These are phyloP conservation scores for Sepioteuthis lessoniana DNA, from an alignment of 2,888 invertebrate species.

Conservation along the genomic window DNA sequence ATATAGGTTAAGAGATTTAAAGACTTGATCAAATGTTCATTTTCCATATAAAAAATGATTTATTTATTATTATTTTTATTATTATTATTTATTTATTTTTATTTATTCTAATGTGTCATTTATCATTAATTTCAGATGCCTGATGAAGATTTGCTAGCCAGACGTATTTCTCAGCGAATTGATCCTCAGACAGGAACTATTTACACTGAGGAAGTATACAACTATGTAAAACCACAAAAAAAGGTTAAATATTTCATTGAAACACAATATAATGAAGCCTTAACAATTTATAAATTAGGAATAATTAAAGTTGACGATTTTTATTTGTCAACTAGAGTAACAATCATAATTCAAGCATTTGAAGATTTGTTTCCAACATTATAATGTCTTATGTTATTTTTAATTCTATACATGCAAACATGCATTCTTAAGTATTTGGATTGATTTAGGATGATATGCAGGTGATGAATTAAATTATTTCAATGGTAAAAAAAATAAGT, in stretches of 20 bases:
- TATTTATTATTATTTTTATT: too few species aligned
- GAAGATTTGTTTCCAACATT: background rate
- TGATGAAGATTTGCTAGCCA: slow-evolving; percentile 71
- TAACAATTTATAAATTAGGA: background rate
- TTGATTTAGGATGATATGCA: too few species aligned
- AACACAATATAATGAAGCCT: background rate
- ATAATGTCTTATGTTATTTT: too few species aligned
- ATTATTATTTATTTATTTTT: too few species aligned
- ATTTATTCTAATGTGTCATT: background rate
- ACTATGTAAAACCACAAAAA: slow-evolving; percentile 69
- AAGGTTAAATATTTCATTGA: slow-evolving; percentile 54
- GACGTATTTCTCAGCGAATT: slow-evolving; percentile 70
- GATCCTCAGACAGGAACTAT: slow-evolving; percentile 73
- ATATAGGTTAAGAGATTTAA: too few species aligned
- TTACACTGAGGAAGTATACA: slow-evolving; percentile 72
- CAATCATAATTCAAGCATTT: background rate
- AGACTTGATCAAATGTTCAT: too few species aligned
- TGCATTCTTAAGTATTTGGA: too few species aligned
- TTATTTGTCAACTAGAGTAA: background rate
- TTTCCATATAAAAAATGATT: too few species aligned
- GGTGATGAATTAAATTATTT: too few species aligned
- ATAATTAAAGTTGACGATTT: background rate
- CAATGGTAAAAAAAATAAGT: too few species aligned
- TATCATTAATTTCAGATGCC: slow-evolving; percentile 69
- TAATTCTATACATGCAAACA: too few species aligned